Percentiles rank a stretch among this genome's conserved stretches.
Evolutionary conservation across 2,797 vertebrate genomes (phyloP).

Genomic region (Tokudaia muenninki): DNA sequence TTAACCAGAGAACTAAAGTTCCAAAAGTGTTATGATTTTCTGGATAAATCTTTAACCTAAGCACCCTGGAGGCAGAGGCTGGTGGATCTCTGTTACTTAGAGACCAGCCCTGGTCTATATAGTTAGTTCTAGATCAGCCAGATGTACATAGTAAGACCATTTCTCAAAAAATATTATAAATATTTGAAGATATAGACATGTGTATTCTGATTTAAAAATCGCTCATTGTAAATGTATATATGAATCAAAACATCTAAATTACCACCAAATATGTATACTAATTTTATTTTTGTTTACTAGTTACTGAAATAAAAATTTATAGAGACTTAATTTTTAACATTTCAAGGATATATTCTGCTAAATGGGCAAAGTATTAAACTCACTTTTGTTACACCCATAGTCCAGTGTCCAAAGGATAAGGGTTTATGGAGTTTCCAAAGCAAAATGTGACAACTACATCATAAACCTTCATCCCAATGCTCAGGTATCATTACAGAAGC

Average conservation of each 20-base stretch:
- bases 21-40: background rate
- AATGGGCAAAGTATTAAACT: background rate
- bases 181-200: background rate
- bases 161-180: background rate
- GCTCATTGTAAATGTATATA: background rate
- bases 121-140: background rate
- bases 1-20: background rate
- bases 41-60: background rate
- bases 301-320: background rate
- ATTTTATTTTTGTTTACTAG: background rate
- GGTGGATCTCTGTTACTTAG: background rate
- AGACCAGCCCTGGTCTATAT: background rate
- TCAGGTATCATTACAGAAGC: background rate
- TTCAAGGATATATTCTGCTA: background rate
- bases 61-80: background rate
- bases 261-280: background rate
- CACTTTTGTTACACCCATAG: background rate
- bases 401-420: background rate
- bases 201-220: background rate
- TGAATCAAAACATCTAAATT: background rate
- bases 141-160: background rate
- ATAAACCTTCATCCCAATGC: background rate
- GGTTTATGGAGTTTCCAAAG: background rate
- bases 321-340: background rate
- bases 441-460: background rate